Base-by-base conservation (phyloP, 2,797 vertebrate species). In the Poecilia velifera region DNA sequence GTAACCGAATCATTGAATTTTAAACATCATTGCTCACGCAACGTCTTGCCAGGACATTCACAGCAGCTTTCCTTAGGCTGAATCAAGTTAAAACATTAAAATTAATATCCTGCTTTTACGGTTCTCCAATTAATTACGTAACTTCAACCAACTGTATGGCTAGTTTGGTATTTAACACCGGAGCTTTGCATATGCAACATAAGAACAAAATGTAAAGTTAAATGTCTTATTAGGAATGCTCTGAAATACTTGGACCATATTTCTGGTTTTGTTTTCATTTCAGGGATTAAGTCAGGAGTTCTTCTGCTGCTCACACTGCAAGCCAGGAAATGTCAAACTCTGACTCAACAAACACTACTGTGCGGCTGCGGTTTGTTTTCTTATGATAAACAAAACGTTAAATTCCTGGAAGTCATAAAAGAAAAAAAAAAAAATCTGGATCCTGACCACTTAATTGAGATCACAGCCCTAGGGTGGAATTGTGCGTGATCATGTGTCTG, bases 401-500 rank as follows among this genome's bases (percentile, higher is more conserved):
- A 34, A 34, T 14, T 71, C 68, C 68, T 41, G 64, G 36, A 66
- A 66, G 16, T 31, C 43, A 9, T 47, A 34, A 34, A 36, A 31
- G 3, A 34, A 49, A 49, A 22, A 8, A 22, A 8, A 41, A 41
- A 22, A 49, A 10, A 45, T 14, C 43, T 28, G 6, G 9, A 45
- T 28, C n/a, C 9, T 22, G 34, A 14, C 57, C 16, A 18, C 18
- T 49, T 4, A 43, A 0, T 76, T 36, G 14, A 6, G 34, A 79
- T 93, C 85, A 92, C 81, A 90, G 82, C 7, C 22, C n/a, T 7
- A 70, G 81, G 0, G 90, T 84, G 0, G 55, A 31, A 59, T 43
- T 92, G 88, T 95, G 94, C 4, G 90, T 95, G 82, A 94, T 90
- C 92, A 94, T 94, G 88, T 95, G 95, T 45, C 94, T 83, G 64